phyloP scores from a whole-genome alignment of 2,113 vertebrate species.

The Psilopogon haemacephalus region DNA sequence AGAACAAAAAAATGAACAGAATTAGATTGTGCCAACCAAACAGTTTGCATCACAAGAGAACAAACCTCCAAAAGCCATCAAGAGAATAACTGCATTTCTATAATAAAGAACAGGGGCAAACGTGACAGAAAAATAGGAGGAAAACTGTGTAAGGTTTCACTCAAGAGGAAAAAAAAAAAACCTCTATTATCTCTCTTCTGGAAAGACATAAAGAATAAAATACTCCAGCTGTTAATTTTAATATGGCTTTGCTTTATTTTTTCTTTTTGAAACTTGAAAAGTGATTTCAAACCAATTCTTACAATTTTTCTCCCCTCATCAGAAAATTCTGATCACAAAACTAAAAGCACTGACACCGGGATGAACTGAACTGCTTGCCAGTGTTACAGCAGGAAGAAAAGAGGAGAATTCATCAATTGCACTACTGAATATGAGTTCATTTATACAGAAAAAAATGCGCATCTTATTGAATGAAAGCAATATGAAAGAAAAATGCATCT shows the following conservation, averaged over 20 bases:
- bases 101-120: slow-evolving; percentile 8
- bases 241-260: slow-evolving; percentile 37
- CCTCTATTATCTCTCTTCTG: slow-evolving; percentile 31
- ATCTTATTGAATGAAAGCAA: slow-evolving; percentile 60
- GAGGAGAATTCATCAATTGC: slow-evolving; percentile 56
- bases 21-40: neutral
- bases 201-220: slow-evolving; percentile 52
- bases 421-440: slow-evolving; percentile 58
- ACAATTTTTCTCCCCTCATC: slow-evolving; percentile 45
- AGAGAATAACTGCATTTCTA: slow-evolving; percentile 38
- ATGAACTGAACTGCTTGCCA: slow-evolving; percentile 54
- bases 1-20: neutral
- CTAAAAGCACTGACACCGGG: slow-evolving; percentile 52
- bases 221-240: slow-evolving; percentile 61
- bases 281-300: slow-evolving; percentile 57
- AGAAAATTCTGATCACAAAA: slow-evolving; percentile 56
- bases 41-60: slow-evolving; percentile 35
- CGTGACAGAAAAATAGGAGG: slow-evolving; percentile 30
- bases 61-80: slow-evolving; percentile 41
- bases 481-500: slow-evolving; percentile 44
- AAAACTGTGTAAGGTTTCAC: slow-evolving; percentile 19
- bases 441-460: slow-evolving; percentile 46
- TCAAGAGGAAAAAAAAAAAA: neutral
- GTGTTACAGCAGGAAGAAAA: slow-evolving; percentile 39
- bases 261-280: slow-evolving; percentile 42